A percentile compares a stretch with the other conserved stretches of the same genome.
phyloP scores from a whole-genome alignment of 2,888 invertebrate species.

The Zygothrica quintamaculata region DNA sequence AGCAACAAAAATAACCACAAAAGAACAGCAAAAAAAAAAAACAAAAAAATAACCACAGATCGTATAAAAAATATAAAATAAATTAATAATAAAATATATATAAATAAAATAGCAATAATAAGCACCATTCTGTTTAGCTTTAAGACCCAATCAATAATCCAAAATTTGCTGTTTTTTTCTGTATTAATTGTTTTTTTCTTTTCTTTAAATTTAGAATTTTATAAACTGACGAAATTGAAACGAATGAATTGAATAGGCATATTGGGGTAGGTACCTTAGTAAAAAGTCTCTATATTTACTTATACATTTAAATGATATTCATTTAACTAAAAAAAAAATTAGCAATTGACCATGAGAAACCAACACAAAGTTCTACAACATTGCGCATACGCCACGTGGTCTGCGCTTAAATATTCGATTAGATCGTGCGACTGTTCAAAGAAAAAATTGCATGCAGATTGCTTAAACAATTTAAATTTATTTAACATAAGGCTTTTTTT shows the following conservation, averaged over 20 bases:
- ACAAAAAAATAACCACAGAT: slow-evolving; percentile 8
- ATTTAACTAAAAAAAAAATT: background rate
- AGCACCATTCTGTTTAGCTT: slow-evolving; percentile 32
- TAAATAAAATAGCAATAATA: slow-evolving; percentile 5
- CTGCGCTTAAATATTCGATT: slow-evolving; percentile 11
- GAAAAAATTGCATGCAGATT: too few species aligned
- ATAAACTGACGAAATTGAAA: too few species aligned
- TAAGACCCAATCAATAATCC: slow-evolving; percentile 60
- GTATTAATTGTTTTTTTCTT: too few species aligned
- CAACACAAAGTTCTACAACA: background rate
- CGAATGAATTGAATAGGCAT: background rate
- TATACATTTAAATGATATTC: background rate
- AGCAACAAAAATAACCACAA: too few species aligned
- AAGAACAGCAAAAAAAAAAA: slow-evolving; percentile 27
- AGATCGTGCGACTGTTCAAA: background rate
- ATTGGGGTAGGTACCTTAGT: background rate
- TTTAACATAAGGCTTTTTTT: too few species aligned
- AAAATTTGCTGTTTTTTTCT: too few species aligned
- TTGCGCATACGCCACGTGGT: slow-evolving; percentile 35
- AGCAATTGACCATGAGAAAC: background rate
- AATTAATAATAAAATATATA: slow-evolving; percentile 10
- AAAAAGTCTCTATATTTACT: background rate
- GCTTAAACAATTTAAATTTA: background rate
- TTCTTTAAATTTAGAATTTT: background rate
- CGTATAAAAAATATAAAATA: slow-evolving; percentile 17